Percentiles rank a stretch among this genome's conserved stretches.
These are phyloP conservation scores for Thunnus maccoyii DNA, from an alignment of 2,113 vertebrate genomes.

Conservation along the genomic window DNA sequence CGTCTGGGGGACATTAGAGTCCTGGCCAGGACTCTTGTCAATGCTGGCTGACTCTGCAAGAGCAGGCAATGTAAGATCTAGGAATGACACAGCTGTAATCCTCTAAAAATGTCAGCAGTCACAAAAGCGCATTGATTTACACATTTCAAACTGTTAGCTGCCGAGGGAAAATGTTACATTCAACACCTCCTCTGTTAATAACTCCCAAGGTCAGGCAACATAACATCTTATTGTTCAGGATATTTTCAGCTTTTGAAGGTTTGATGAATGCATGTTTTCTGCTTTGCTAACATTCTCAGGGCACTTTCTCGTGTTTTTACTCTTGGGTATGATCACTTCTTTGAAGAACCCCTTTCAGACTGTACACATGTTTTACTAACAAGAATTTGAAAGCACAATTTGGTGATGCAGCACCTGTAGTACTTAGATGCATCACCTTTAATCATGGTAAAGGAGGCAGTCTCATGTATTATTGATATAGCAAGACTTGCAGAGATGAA, in stretches of 20 bases:
- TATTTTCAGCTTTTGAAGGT: conserved; percentile 11
- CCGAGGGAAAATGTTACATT: conserved; percentile 8
- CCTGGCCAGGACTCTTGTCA: conserved; percentile 39
- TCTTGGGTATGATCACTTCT: conserved; percentile 8
- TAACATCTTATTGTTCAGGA: not conserved
- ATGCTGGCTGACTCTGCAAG: conserved; percentile 34
- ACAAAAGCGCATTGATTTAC: conserved; percentile 52
- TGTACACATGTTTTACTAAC: conserved; percentile 42
- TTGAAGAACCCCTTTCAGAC: conserved; percentile 24
- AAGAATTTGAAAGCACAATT: conserved; percentile 37
- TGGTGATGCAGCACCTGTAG: conserved; percentile 42
- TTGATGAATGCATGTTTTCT: not conserved
- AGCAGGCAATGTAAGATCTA: conserved; percentile 55
- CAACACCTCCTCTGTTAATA: conserved; percentile 26
- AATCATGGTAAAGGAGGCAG: conserved; percentile 41
- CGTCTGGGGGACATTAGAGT: conserved; percentile 35
- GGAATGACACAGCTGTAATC: conserved; percentile 58
- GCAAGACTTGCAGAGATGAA: conserved; percentile 30
- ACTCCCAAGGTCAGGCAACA: conserved; percentile 29
- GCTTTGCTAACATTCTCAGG: not conserved
- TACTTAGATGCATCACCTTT: conserved; percentile 52
- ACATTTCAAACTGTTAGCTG: conserved; percentile 14
- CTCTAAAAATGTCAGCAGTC: conserved; percentile 55
- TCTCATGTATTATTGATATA: conserved; percentile 61
- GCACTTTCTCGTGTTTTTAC: conserved; percentile 13